Conservation (phyloP, 2,888 invertebrate genomes). For the Margaritifera margaritifera region DNA sequence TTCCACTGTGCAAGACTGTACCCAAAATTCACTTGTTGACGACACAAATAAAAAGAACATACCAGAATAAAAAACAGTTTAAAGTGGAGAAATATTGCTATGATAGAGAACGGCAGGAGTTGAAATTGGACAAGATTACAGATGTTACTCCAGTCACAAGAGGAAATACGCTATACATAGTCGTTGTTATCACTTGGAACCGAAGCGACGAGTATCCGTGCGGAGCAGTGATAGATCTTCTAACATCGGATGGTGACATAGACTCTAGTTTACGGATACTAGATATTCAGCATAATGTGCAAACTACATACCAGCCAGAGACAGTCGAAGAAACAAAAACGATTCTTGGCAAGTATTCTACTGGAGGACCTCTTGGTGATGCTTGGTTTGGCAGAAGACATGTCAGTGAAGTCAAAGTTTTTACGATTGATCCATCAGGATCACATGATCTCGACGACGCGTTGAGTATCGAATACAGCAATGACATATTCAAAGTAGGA, state of each 20-base stretch:
- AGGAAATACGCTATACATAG: constrained; percentile 17
- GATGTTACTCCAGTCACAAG: constrained; percentile 12
- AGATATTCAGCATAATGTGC: constrained; percentile 26
- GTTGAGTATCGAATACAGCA: constrained; percentile 30
- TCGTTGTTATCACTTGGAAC: constrained; percentile 22
- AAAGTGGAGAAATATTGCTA: constrained; percentile 21
- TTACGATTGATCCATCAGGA: constrained; percentile 51
- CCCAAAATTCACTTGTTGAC: constrained; percentile 31
- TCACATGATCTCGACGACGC: constrained; percentile 51
- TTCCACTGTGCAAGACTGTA: constrained; percentile 36
- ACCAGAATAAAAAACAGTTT: constrained; percentile 11
- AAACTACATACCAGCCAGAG: constrained; percentile 13
- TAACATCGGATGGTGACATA: constrained; percentile 5
- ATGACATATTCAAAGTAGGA: constrained; percentile 30
- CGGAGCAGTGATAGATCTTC: constrained; percentile 19
- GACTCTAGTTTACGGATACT: constrained; percentile 18
- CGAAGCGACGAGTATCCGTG: constrained; percentile 16
- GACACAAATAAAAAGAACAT: constrained; percentile 7
- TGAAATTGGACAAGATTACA: constrained; percentile 6
- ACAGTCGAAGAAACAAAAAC: constrained; percentile 12
- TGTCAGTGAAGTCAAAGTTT: constrained; percentile 27
- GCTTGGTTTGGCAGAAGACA: constrained; percentile 17
- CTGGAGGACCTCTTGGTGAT: constrained; percentile 1
- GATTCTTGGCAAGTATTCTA: not conserved
- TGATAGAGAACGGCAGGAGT: constrained; percentile 20